These are phyloP conservation scores for Trichoplax adhaerens DNA, from an alignment of 37 sponge, comb jelly and placozoan species.

Conservation along the genomic window DNA sequence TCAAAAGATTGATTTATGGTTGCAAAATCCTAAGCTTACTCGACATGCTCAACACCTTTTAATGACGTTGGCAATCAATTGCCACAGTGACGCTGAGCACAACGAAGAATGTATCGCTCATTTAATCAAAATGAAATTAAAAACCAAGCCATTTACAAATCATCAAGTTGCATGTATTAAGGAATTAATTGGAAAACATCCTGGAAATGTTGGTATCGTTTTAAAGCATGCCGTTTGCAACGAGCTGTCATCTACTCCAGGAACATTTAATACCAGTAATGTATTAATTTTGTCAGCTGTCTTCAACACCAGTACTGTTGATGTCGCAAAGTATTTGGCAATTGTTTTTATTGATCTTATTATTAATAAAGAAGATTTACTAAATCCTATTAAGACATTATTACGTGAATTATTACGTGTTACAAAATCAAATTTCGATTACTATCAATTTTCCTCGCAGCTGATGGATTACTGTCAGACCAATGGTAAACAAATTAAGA, in stretches of 20 bases:
- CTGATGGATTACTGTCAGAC: slow-evolving; percentile 41
- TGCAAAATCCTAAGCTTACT: slow-evolving; percentile 55
- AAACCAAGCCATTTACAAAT: slow-evolving; percentile 68
- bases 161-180: slow-evolving; percentile 69
- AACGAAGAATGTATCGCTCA: slow-evolving; percentile 22
- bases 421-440: slow-evolving; percentile 1
- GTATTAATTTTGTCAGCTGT: neutral
- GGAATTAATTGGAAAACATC: neutral
- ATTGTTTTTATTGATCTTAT: neutral
- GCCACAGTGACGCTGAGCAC: neutral
- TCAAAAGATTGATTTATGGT: slow-evolving; percentile 58
- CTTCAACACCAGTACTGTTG: neutral
- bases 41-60: neutral
- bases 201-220: neutral
- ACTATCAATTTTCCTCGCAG: slow-evolving; percentile 7
- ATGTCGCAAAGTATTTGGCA: slow-evolving; percentile 3
- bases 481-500: neutral
- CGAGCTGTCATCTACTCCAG: too few species aligned
- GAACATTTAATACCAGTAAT: too few species aligned
- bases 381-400: slow-evolving; percentile 4
- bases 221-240: too few species aligned
- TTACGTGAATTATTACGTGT: slow-evolving; percentile 4
- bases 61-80: neutral
- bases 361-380: slow-evolving; percentile 1
- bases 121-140: slow-evolving; percentile 49